Evolutionary conservation across 2,888 invertebrate species (phyloP).

Genomic region (Trilocha varians): DNA sequence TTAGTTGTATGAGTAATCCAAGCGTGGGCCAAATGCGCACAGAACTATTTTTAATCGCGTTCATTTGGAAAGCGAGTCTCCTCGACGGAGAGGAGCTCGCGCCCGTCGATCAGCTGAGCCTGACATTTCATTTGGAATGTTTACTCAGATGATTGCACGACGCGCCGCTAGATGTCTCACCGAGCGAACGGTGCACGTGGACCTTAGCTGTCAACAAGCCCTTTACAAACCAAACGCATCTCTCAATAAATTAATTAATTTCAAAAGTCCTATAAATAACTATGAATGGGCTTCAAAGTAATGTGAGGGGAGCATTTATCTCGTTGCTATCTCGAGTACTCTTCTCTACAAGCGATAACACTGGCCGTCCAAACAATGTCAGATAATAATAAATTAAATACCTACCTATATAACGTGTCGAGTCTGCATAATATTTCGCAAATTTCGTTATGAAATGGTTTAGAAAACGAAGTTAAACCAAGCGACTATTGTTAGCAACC

Average conservation of each 20-base stretch:
- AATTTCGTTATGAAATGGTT: not conserved
- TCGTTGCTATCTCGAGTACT: constrained; percentile 4
- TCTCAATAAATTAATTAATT: not conserved
- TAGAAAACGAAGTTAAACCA: not conserved
- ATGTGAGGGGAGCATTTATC: constrained; percentile 7
- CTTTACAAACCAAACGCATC: constrained; percentile 8
- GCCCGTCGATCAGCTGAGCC: constrained; percentile 67
- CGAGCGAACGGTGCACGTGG: constrained; percentile 21
- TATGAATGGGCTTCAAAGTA: constrained; percentile 2
- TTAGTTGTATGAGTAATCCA: constrained; percentile 41
- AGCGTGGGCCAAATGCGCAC: constrained; percentile 63
- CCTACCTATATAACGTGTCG: not conserved
- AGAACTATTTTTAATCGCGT: constrained; percentile 64
- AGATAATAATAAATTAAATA: constrained; percentile 5
- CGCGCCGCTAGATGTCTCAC: constrained; percentile 56
- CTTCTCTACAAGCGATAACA: constrained; percentile 10
- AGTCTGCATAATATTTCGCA: not conserved
- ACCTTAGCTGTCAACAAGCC: constrained; percentile 14
- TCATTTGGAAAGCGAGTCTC: constrained; percentile 43
- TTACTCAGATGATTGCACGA: constrained; percentile 45
- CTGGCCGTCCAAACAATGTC: constrained; percentile 1
- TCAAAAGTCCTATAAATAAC: not conserved
- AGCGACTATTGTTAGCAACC: not conserved
- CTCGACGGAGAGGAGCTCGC: constrained; percentile 23
- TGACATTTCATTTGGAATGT: constrained; percentile 64